Base-by-base conservation (phyloP, 1,140 invertebrate species). In the Platyura marginata region DNA sequence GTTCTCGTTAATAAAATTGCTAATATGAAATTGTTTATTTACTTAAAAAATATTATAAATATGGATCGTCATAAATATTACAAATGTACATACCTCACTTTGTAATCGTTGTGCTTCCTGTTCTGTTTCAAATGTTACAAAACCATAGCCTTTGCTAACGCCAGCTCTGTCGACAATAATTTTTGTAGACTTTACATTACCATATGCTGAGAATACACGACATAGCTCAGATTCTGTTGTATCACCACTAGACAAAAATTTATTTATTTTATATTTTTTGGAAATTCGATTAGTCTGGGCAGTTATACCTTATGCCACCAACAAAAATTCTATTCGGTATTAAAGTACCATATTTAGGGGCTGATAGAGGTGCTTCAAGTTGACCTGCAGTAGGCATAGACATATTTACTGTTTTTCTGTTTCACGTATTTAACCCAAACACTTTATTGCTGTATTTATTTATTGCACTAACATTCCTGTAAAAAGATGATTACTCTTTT, bases 101-200 rank as follows among this genome's bases (percentile, higher is more conserved):
- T 77, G 71, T 46, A 78, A 65, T 57, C 77, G 70, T 55, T 81
- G 81, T 2, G 86, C 86, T 65, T 90, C 86, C 55, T 89, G 82
- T 60, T 89, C 85, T 35, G 78, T 84, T 65, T 88, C 89, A 66
- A 94, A 96, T 13, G 92, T 96, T 35, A 96, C 87, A 67, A 96
- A 92, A 3, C 87, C 88, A 53, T 91, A 93, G 37, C 91, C 91
- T 68, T 93, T 93, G 29, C 90, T 92, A 1, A 93, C 85, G 3
- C 90, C 90, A 47, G 86, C 87, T 50, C 89, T 67, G 62, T 95
- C 91, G 50, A 81, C 78, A 51, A 96, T 94, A 47, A 95, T 94
- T 67, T 95, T 93, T 21, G 87, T 86, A 23, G 81, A 87, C 53
- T 84, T 91, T 2, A 96, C 89, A 38, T 82, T 81, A 11, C 91